These are phyloP conservation scores for Bungarus multicinctus DNA, from an alignment of 2,113 vertebrate species.

Conservation along the genomic window DNA sequence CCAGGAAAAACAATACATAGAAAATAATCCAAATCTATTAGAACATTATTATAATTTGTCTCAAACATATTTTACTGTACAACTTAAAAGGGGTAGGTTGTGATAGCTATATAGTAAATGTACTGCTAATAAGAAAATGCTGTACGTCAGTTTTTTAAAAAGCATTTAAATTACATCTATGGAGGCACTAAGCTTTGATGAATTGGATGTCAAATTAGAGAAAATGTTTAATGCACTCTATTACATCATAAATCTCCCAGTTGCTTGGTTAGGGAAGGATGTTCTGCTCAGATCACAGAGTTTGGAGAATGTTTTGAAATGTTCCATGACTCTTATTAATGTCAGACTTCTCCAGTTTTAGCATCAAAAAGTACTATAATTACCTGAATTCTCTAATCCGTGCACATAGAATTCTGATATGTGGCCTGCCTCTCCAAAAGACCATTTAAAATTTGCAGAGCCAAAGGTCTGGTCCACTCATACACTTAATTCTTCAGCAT, in stretches of 20 bases:
- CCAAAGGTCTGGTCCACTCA: background rate
- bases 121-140: background rate
- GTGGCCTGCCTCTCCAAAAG: background rate
- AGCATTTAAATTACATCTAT: slow-evolving; percentile 36
- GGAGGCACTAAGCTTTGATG: slow-evolving; percentile 23
- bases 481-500: background rate
- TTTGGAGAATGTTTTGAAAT: slow-evolving; percentile 9
- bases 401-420: background rate
- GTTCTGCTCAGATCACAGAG: background rate
- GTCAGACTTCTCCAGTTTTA: background rate
- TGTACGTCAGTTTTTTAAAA: background rate
- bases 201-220: slow-evolving; percentile 51
- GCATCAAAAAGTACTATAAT: background rate
- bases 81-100: background rate
- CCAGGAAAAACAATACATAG: background rate
- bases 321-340: background rate
- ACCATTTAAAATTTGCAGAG: background rate
- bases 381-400: background rate
- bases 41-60: background rate
- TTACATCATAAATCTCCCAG: slow-evolving; percentile 32
- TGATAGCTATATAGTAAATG: background rate
- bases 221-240: slow-evolving; percentile 19
- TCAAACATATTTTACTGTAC: background rate
- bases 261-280: slow-evolving; percentile 41
- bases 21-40: background rate